Evolutionary conservation across 2,797 vertebrate species (phyloP).

Genomic region (Eutrigla gurnardus): DNA sequence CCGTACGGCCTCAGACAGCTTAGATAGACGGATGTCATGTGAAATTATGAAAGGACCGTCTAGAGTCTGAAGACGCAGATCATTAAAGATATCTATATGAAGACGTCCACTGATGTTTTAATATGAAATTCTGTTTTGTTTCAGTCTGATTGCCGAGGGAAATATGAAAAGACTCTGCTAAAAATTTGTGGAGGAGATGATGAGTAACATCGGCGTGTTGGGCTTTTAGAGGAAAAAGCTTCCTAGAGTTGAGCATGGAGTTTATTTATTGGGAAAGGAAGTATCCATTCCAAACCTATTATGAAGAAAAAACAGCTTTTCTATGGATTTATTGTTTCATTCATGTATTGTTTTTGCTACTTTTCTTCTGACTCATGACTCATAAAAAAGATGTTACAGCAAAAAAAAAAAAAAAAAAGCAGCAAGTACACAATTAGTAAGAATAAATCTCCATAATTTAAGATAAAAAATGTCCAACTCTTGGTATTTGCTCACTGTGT

Average conservation of each 20-base stretch:
- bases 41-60: not conserved
- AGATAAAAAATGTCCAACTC: not conserved
- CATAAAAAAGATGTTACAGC: not conserved
- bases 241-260: not conserved
- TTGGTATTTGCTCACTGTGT: not conserved
- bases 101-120: not conserved
- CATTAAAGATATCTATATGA: not conserved
- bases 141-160: slow-evolving; percentile 43
- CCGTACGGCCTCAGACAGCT: not conserved
- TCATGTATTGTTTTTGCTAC: not conserved
- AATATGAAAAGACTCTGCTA: slow-evolving; percentile 41
- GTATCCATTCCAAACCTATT: too few species aligned
- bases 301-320: too few species aligned
- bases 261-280: not conserved
- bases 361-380: not conserved
- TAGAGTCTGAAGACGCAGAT: not conserved
- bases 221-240: not conserved
- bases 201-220: not conserved
- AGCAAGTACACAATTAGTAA: not conserved
- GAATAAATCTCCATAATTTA: not conserved
- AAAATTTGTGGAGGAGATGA: slow-evolving; percentile 55
- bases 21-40: not conserved
- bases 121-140: slow-evolving; percentile 30
- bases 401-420: not conserved
- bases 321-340: not conserved